These are phyloP conservation scores for Mastacembelus armatus DNA, from an alignment of 2,797 vertebrate genomes.

Conservation along the genomic window DNA sequence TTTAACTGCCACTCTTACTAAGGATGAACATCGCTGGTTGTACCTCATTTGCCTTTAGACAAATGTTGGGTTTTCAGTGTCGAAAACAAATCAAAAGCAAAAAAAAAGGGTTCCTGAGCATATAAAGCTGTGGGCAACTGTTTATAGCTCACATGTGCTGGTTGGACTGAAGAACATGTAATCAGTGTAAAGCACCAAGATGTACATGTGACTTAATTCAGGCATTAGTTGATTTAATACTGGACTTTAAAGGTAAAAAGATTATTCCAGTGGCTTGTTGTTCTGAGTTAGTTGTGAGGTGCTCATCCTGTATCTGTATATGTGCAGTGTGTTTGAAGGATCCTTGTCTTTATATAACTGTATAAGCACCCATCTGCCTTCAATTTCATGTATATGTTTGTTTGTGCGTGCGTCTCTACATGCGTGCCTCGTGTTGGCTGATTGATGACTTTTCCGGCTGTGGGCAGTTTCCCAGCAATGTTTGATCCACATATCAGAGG, in stretches of 20 bases:
- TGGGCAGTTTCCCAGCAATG: slow-evolving; percentile 73
- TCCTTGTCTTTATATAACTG: slow-evolving; percentile 20
- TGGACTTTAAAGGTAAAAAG: no score
- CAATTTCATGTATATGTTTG: slow-evolving; percentile 6
- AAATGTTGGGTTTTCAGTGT: slow-evolving; percentile 2
- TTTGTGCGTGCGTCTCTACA: slow-evolving; percentile 8
- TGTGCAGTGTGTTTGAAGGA: slow-evolving; percentile 22
- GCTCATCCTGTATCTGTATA: slow-evolving; percentile 25
- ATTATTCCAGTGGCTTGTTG: not conserved
- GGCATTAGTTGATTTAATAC: not conserved
- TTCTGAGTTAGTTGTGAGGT: not conserved
- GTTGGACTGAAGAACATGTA: not conserved
- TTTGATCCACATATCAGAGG: slow-evolving; percentile 81
- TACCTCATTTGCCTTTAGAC: not conserved
- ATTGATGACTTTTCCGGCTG: slow-evolving; percentile 77
- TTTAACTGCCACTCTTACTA: not conserved
- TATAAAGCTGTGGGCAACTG: not conserved
- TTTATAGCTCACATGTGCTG: not conserved
- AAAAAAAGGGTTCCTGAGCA: not conserved
- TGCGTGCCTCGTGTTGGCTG: slow-evolving; percentile 61
- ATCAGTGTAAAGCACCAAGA: not conserved
- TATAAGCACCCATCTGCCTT: slow-evolving; percentile 31
- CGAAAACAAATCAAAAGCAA: no score
- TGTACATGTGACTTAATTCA: not conserved
- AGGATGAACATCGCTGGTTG: not conserved